Base-by-base conservation (phyloP, 2,113 vertebrate species). In the Sula dactylatra region DNA sequence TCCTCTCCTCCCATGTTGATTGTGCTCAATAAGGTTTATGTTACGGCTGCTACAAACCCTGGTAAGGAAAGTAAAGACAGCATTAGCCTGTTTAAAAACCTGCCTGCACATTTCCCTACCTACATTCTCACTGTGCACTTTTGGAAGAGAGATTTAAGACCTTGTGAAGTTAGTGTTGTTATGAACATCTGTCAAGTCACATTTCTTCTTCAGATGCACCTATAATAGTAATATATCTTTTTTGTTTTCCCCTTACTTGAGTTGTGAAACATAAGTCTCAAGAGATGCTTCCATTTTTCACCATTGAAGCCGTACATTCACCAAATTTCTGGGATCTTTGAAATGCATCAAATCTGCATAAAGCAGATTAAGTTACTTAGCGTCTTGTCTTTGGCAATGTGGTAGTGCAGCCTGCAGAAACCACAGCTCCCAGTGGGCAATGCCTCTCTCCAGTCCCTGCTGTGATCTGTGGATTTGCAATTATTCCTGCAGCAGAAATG, bases 21-120 rank as follows among this genome's bases (percentile, higher is more conserved):
- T 85, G 62, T 91, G 73, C 86, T 90, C 76, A 44, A 10, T 55
- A 8, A 80, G 59, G 76, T 94, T 97, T 95, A 55, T 61, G 54
- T 82, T 82, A 64, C 7, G 3, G 45, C 64, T 79, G 19, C 76
- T 58, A 4, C 47, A 80, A 80, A 29, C 59, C 58, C 64, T 31
- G 47, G 25, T 42, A 50, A 49, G 59, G 82, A 86, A 82, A 94
- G 64, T 54, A 84, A 78, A 91, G 88, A 1, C 52, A 59, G 24
- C 45, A 38, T 52, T n/a, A 80, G 36, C 26, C 25, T 66, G 55
- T 55, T 93, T 72, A 34, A 95, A 90, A 79, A 73, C 2, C 52
- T 73, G 7, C 20, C 29, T 50, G 45, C 50, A 27, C 5, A 1
- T 66, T 95, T 89, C 62, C 82, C 38, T 61, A 31, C 67, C 77